Base-by-base conservation (phyloP, 2,888 invertebrate genomes). In the Strigamia crassipes region DNA sequence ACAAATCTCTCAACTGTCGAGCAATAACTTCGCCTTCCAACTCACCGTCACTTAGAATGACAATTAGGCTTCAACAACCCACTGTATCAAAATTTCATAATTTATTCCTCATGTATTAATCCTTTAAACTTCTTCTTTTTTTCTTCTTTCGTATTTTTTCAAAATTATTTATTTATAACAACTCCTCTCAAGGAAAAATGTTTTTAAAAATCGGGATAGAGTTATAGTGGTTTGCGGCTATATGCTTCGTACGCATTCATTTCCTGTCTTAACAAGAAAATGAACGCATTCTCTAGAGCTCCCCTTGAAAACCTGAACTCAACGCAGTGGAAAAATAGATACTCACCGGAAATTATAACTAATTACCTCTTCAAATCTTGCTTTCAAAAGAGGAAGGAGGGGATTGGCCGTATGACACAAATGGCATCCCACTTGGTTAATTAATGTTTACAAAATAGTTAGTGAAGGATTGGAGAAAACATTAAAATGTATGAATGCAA, bases 401-500 rank as follows among this genome's bases (percentile, higher is more conserved):
- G 56, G 80, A 80, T 31, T 80, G 80, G 41, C 31, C 46, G 80
- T 21, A 12, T 46, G 56, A 27, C 56, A 38, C 15, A 31, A 41
- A 56, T 23, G 80, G 56, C 51, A 80, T 56, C 56, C 56, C 56
- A 56, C 41, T 79, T 79, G 34, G 56, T 51, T 80, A 80, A 80
- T 80, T 80, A 80, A 80, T 80, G 80, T 80, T 80, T 80, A 80
- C 80, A 80, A 80, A 80, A 80, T 80, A 80, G 56, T 80, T 56
- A 56, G 27, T 80, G 80, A 80, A 80, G 56, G 80, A 80, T 80
- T 80, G 80, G 46, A 80, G 80, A 80, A 56, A 80, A 80, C 80
- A 80, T 80, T 80, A 80, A 80, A 80, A 80, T 80, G 80, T 80
- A 80, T 80, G 80, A 80, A 80, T 80, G 51, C 80, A 80, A 80